These are phyloP conservation scores for Eueremaeus valkanovi DNA, from an alignment of 2,888 invertebrate genomes.

Conservation along the genomic window DNA sequence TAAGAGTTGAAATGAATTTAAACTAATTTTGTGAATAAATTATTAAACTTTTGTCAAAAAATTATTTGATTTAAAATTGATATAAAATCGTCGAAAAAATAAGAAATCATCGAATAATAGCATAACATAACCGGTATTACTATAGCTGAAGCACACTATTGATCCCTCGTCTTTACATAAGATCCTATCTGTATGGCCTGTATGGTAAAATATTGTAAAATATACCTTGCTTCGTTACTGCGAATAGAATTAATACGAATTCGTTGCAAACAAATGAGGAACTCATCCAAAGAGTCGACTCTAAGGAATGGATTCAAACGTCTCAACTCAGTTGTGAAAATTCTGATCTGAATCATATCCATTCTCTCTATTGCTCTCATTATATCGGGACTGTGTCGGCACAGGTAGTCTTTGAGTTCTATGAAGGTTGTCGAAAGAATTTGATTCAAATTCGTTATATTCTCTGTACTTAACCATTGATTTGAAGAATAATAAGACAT, in stretches of 20 bases:
- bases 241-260: not conserved
- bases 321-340: not conserved
- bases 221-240: too few relatives aligned
- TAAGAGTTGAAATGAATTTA: too few relatives aligned
- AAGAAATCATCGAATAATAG: too few relatives aligned
- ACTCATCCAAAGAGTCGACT: not conserved
- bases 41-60: too few relatives aligned
- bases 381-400: not conserved
- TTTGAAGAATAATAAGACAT: not conserved
- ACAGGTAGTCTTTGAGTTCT: not conserved
- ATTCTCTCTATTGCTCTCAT: not conserved
- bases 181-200: too few relatives aligned
- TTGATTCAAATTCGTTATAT: not conserved
- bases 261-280: not conserved
- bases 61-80: too few relatives aligned
- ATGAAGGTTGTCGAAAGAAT: not conserved
- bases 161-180: too few relatives aligned
- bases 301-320: not conserved
- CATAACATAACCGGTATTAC: too few relatives aligned
- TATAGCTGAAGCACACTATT: too few relatives aligned
- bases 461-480: not conserved
- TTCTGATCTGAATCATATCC: not conserved
- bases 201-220: too few relatives aligned
- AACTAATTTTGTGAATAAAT: too few relatives aligned
- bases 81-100: too few relatives aligned